Evolutionary conservation across 2,888 invertebrate species (phyloP).

Genomic region (Synanthedon andrenaeformis): DNA sequence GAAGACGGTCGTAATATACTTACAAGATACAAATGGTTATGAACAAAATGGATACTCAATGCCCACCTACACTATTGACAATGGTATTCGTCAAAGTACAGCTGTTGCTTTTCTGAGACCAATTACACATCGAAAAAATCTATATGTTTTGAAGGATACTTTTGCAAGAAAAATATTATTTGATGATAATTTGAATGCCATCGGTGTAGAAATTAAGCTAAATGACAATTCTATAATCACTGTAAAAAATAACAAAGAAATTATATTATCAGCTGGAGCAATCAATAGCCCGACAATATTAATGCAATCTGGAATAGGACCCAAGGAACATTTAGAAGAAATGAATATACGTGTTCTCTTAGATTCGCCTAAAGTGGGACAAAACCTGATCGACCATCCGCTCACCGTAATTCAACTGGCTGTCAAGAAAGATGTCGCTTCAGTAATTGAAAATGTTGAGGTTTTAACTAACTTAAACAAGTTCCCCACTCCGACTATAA

Average conservation of each 20-base stretch:
- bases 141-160: constrained; percentile 30
- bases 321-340: constrained; percentile 25
- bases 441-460: constrained; percentile 18
- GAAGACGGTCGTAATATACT: constrained; percentile 27
- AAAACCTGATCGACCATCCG: constrained; percentile 36
- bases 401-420: constrained; percentile 22
- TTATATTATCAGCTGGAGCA: constrained; percentile 37
- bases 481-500: constrained; percentile 23
- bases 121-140: constrained; percentile 24
- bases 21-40: constrained; percentile 25
- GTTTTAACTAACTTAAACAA: constrained; percentile 16
- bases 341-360: constrained; percentile 20
- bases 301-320: constrained; percentile 44
- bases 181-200: constrained; percentile 17
- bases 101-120: constrained; percentile 26
- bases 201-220: constrained; percentile 25
- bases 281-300: constrained; percentile 35
- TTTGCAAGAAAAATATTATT: constrained; percentile 28
- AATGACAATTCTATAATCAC: constrained; percentile 11
- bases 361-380: constrained; percentile 30
- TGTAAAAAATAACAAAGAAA: constrained; percentile 24
- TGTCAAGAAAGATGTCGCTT: constrained; percentile 11
- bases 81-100: constrained; percentile 25
- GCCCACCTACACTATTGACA: constrained; percentile 20
- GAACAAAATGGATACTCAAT: constrained; percentile 29